These are phyloP conservation scores for Macrosoma leucophasiata DNA, from an alignment of 2,888 invertebrate genomes.

Conservation along the genomic window DNA sequence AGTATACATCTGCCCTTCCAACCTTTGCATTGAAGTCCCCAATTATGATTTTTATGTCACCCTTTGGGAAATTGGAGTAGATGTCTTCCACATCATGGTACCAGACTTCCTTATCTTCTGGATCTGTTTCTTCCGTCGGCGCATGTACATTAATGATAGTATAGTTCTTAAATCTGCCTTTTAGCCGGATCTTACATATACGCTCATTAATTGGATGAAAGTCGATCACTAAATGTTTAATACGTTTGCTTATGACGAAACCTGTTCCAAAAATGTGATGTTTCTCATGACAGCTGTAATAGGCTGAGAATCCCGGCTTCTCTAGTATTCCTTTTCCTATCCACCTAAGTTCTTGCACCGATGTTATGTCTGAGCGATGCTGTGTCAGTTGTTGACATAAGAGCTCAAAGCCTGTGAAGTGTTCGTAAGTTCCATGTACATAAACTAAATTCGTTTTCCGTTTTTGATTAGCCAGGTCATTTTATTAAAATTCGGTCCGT, in stretches of 20 bases:
- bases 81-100: not conserved
- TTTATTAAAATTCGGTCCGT: too few species aligned
- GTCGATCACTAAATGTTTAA: not conserved
- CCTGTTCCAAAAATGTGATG: too few species aligned
- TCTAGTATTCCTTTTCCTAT: not conserved
- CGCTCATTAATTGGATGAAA: not conserved
- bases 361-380: not conserved
- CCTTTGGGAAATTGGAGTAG: not conserved
- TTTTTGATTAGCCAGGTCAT: too few species aligned
- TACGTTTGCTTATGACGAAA: too few species aligned
- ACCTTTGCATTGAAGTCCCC: too few species aligned
- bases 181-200: not conserved
- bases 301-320: too few species aligned
- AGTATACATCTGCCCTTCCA: too few species aligned
- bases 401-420: not conserved
- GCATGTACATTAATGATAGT: slow-evolving; percentile 3
- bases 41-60: slow-evolving; percentile 1
- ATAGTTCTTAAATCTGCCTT: not conserved
- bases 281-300: too few species aligned
- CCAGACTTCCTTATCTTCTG: not conserved
- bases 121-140: slow-evolving; percentile 1
- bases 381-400: not conserved
- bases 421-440: not conserved
- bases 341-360: not conserved
- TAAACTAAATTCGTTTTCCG: not conserved